A percentile compares a stretch with the other conserved stretches of the same genome.
Conservation (phyloP, 2,113 vertebrate species). For the Salminus brasiliensis region DNA sequence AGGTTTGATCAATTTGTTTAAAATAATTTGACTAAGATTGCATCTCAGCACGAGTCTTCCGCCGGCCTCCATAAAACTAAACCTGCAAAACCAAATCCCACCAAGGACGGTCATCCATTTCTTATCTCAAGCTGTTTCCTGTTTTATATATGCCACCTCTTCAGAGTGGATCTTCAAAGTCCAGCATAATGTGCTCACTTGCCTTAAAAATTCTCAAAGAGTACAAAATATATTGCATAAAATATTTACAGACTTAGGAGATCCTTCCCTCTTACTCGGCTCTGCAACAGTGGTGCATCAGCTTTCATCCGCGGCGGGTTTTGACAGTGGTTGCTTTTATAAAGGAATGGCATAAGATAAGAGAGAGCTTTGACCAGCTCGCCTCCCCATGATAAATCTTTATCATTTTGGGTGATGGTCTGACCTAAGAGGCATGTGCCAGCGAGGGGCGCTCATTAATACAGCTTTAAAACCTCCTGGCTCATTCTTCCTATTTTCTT, state of each 20-base stretch:
- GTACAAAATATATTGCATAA: constrained; percentile 78
- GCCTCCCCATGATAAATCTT: constrained; percentile 79
- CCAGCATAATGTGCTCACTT: constrained; percentile 63
- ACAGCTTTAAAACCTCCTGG: constrained; percentile 78
- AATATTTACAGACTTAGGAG: constrained; percentile 75
- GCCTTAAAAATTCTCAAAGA: constrained; percentile 73
- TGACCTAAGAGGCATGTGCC: constrained; percentile 76
- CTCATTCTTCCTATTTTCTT: constrained; percentile 77
- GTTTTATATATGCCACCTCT: constrained; percentile 57
- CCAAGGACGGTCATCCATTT: constrained; percentile 29
- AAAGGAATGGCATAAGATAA: constrained; percentile 75
- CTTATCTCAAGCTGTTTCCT: constrained; percentile 41
- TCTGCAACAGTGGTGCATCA: constrained; percentile 69
- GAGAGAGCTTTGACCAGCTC: constrained; percentile 75
- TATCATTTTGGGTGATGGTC: constrained; percentile 82
- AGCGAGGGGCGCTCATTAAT: constrained; percentile 79
- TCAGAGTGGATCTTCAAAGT: constrained; percentile 51
- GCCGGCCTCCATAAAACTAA: constrained; percentile 18
- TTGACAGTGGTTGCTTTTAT: constrained; percentile 74
- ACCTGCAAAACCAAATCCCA: constrained; percentile 37
- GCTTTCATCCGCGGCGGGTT: constrained; percentile 76
- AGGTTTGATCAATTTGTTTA: too few relatives aligned
- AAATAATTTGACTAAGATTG: not conserved
- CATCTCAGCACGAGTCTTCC: constrained; percentile 3
- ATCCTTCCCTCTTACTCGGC: constrained; percentile 64